Base-by-base conservation (phyloP, 2,888 invertebrate species). In the Tenthredo livida region DNA sequence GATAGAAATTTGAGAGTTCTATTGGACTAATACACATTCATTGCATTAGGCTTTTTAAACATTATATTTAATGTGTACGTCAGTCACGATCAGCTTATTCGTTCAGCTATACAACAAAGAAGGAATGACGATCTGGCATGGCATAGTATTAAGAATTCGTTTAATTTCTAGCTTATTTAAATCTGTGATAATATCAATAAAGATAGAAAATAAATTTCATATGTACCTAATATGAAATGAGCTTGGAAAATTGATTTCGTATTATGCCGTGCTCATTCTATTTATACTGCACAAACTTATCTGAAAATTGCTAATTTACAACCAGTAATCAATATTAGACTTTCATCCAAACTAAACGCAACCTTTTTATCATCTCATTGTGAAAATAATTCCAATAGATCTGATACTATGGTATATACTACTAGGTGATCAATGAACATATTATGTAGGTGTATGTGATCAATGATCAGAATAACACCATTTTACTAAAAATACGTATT, bases 391-490 rank as follows among this genome's bases (percentile, higher is more conserved):
- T 80, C 25, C 61, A 80, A 58, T 7, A 50, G 37, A n/a, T n/a
- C 78, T 80, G 61, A 80, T 37, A 10, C 78, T 80, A 61, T 40
- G 77, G n/a, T n/a, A n/a, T n/a, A n/a, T n/a, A n/a, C n/a, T n/a
- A n/a, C n/a, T n/a, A 50, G 50, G 54, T 50, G 29, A 77, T 50
- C 17, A 25, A 50, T 75, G 43, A 33, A 33, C 4, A 75, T 25
- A 37, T 50, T 25, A 37, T 47, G 29, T 33, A 25, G 33, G 33
- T 33, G 33, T 33, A 33, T 43, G 21, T 21, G 50, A 50, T 50
- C 50, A 77, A 77, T 77, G 77, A 37, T 12, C 61, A 40, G 37
- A 61, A n/a, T 33, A 21, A 67, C 29, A 33, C 25, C 29, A 33
- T 67, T 1, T 33, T 77, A 77, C 50, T 77, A 54, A 77, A 77